Evolutionary conservation across 2,888 invertebrate species (phyloP).

Genomic region (Eristalinus sepulchralis): DNA sequence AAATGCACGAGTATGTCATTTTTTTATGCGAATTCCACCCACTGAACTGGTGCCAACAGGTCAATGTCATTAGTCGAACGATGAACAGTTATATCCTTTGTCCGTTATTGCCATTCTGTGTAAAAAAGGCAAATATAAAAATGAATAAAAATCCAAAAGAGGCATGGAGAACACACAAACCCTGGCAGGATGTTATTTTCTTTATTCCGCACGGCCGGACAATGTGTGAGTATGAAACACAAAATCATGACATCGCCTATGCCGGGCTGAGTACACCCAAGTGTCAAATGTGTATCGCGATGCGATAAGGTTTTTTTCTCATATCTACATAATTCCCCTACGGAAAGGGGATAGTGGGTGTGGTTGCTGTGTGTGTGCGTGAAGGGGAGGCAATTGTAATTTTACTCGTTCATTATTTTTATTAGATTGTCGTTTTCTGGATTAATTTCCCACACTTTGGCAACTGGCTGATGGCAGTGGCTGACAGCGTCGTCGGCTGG

Average conservation of each 20-base stretch:
- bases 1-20: background rate
- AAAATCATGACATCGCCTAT: background rate
- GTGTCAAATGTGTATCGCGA: background rate
- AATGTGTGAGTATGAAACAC: background rate
- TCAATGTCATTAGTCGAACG: constrained; percentile 32
- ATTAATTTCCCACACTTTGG: constrained; percentile 46
- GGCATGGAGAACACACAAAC: background rate
- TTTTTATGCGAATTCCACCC: background rate
- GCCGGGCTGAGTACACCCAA: background rate
- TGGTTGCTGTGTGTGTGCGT: background rate
- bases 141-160: background rate
- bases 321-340: background rate
- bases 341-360: no score
- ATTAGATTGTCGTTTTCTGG: constrained; percentile 52
- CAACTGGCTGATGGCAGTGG: background rate
- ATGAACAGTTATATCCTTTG: background rate
- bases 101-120: background rate
- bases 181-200: background rate
- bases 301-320: background rate
- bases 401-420: constrained; percentile 58
- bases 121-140: background rate
- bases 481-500: background rate
- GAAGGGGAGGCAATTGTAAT: constrained; percentile 33
- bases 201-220: background rate
- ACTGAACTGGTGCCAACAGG: constrained; percentile 29